Percentiles rank a stretch among this genome's conserved stretches.
phyloP scores from a whole-genome alignment of 2,797 vertebrate genomes.

The Chrysocyon brachyurus region DNA sequence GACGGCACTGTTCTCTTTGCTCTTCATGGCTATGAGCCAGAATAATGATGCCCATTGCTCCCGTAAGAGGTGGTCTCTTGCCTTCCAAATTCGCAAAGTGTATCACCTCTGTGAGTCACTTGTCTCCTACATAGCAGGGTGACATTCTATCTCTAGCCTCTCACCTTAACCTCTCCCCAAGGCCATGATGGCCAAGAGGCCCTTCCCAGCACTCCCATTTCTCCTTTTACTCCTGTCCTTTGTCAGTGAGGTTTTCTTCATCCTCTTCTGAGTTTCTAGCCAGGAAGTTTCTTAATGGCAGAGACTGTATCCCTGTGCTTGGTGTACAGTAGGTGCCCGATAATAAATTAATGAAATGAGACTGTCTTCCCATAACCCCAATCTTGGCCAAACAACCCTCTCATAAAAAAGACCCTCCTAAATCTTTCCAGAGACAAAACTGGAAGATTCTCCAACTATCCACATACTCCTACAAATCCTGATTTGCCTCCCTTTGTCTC shows the following conservation, averaged over 20 bases:
- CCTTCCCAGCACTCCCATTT: not conserved
- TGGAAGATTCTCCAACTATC: not conserved
- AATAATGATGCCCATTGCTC: not conserved
- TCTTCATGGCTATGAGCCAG: not conserved
- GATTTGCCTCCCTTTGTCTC: not conserved
- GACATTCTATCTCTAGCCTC: not conserved
- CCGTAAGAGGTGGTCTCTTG: not conserved
- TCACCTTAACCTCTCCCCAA: not conserved
- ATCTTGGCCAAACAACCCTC: not conserved
- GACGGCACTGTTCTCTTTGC: not conserved
- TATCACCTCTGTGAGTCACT: not conserved
- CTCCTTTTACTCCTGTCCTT: not conserved
- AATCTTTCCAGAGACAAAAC: not conserved
- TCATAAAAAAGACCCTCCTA: not conserved
- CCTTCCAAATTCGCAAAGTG: not conserved
- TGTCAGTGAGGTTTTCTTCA: not conserved
- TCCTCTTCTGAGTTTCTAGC: slow-evolving; percentile 20
- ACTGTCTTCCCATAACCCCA: not conserved
- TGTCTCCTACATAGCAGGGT: not conserved
- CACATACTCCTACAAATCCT: not conserved
- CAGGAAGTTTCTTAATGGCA: not conserved
- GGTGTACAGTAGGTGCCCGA: not conserved
- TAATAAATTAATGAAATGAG: not conserved
- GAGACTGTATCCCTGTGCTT: not conserved
- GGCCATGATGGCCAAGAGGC: not conserved